Base-by-base conservation (phyloP, 2,797 vertebrate genomes). In the Tokudaia muenninki region DNA sequence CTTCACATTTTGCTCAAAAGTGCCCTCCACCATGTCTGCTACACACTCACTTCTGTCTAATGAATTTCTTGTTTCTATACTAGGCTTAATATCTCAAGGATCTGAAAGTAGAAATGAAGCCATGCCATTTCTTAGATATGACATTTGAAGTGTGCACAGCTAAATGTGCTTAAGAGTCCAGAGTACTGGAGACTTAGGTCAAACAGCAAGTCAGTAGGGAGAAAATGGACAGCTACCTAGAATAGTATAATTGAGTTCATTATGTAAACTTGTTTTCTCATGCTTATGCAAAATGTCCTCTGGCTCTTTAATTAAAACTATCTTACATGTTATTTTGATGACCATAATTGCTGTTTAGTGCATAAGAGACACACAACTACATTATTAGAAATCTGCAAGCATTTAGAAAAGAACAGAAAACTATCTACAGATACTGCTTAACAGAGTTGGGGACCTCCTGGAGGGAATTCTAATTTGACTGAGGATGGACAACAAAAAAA, bases 241-340 rank as follows among this genome's bases (percentile, higher is more conserved):
- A 88, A 82, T n/a, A 74, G 41, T 47, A 17, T 84, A 77, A 86
- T 3, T 47, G 79, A 92, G 6, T 16, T 82, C 67, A 95, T 94
- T 83, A 55, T 82, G n/a, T 75, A 94, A 95, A 82, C 26, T 47
- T 75, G 61, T 44, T 83, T 94, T 79, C 91, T 92, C 31, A 7
- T 47, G 44, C 14, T 94, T 61, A 65, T 82, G n/a, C 50, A 78
- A 89, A 91, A 92, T 92, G 26, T 34, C 78, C 70, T 91, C 82
- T 90, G 79, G 74, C 61, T 83, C 92, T 96, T 96, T 87, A 67
- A 92, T 82, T 92, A 84, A 84, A 97, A 94, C 24, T 65, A 84
- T 31, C 44, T 29, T 91, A 37, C 17, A 21, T 81, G 77, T 84
- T 95, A 72, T 59, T 95, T 77, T 95, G 83, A 87, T 92, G 79